Base-by-base conservation (phyloP, 2,113 vertebrate species). In the Pseudonaja textilis region DNA sequence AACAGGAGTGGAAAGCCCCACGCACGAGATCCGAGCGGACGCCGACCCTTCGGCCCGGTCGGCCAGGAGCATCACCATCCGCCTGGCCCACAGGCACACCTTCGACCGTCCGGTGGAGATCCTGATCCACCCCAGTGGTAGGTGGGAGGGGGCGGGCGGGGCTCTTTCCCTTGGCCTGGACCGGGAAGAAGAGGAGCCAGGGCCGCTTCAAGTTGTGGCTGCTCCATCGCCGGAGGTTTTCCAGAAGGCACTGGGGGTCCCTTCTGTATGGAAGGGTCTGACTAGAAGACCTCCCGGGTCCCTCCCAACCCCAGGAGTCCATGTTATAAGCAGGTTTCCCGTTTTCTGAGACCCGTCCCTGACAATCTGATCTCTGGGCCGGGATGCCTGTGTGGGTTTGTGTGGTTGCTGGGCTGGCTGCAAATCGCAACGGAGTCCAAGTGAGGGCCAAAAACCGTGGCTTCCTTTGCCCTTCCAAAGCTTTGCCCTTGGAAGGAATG, bases 1-100 rank as follows among this genome's bases (percentile, higher is more conserved):
- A 91, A 61, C 97, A 99, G 99, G 99, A 23, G 99, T 99, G 0
- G 99, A 99, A 95, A 99, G 99, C 94, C 99, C 99, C 0, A 99
- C 99, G 0, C 99, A 99, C 0, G 98, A 99, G 95, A 99, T 99
- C 95, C 98, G 99, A 34, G 99, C 99, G 0, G 99, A 99, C 0
- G 99, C 99, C 0, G 98, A 99, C 94, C 99, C 99, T 0, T 98
- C 97, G 0, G 99, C 99, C 14, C 95, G 92, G 94, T 99, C 98
- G 0, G 99, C 99, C 95, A 98, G 96, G 95, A 99, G 98, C 92
- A 97, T 99, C 1, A 85, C 98, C 88, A 97, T 99, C 98, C 99
- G 98, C 0, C 96, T 99, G 97, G 99, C 99, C 85, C 98, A 99
- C 92, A 99, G 98, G 92, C 99, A 99, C 96, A 99, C 98, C 52